A percentile compares a stretch with the other conserved stretches of the same genome.
These are phyloP conservation scores for Onychomys arenicola DNA, from an alignment of 2,797 vertebrate genomes.

Conservation along the genomic window DNA sequence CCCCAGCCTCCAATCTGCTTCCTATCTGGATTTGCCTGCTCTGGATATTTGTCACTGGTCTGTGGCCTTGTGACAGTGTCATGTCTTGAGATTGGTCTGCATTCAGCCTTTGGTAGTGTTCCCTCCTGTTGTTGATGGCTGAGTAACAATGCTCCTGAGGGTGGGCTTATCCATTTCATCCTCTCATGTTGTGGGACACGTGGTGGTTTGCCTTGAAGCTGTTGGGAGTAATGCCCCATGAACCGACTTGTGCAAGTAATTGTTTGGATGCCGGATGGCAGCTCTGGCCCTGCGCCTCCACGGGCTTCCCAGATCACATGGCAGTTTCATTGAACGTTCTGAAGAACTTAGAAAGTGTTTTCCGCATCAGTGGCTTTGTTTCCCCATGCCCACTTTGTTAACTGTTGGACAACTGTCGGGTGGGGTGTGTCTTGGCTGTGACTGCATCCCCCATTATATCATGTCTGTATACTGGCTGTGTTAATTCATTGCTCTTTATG, in stretches of 20 bases:
- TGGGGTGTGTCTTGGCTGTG: too few relatives aligned
- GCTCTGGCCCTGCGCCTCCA: not conserved
- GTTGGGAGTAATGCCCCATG: not conserved
- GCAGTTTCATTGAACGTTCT: not conserved
- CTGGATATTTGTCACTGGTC: not conserved
- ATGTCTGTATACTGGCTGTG: not conserved
- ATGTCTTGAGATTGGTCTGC: not conserved
- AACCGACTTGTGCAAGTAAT: fast-evolving
- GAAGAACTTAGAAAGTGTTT: not conserved
- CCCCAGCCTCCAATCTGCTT: not conserved
- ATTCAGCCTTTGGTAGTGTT: not conserved
- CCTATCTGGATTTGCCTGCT: not conserved
- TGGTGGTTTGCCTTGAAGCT: not conserved
- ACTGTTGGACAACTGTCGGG: not conserved
- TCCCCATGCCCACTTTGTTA: not conserved
- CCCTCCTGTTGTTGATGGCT: not conserved
- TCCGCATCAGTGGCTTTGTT: not conserved
- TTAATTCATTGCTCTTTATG: not conserved
- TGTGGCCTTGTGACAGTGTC: not conserved
- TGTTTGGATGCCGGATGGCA: not conserved
- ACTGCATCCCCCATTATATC: not conserved
- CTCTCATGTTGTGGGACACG: not conserved
- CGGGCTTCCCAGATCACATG: not conserved
- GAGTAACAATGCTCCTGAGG: not conserved
- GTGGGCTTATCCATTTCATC: not conserved